Base-by-base conservation (phyloP, 2,888 invertebrate genomes). In the Brachyptera risi region DNA sequence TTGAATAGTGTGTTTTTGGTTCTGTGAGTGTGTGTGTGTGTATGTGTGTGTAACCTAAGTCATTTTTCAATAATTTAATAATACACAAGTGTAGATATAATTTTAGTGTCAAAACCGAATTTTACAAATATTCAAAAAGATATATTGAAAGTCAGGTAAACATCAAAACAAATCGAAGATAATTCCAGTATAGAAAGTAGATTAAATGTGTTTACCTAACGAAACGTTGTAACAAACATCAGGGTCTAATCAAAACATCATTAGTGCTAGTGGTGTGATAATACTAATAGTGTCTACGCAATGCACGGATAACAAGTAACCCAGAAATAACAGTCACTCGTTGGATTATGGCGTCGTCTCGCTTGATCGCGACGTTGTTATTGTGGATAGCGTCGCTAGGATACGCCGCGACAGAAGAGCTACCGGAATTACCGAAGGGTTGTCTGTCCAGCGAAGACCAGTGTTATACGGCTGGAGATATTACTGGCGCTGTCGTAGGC, bases 401-500 rank as follows among this genome's bases (percentile, higher is more conserved):
- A 3, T 19, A 21, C 54, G 54, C 37, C 54, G 37, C 37, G 54
- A 23, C 35, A 37, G 35, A 54, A 23, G 54, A 54, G 9, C n/a
- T 54, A 23, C 54, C 54, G 19, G 54, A 54, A 21, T 24, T 47
- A n/a, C 47, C 47, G 13, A 24, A 23, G 23, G 47, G 47, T 2
- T 47, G 47, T 13, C n/a, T 47, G 47, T 15, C 47, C 11, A 24
- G 47, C 5, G 47, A 47, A 15, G 23, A 9, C 13, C 31, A 31
- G 19, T 86, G 86, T 75, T 86, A 83, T 76, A 82, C 83, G 68
- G 80, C 83, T 69, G 87, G 86, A 66, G 85, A 85, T 72, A 80
- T 89, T 64, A 86, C 86, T 62, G 84, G 85, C 63, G 84, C 87
- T 66, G 85, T 88, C 64, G 79, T 88, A 68, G 84, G 87, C 69